phyloP scores from a whole-genome alignment of 2,113 vertebrate species.

The Brachyistius frenatus region DNA sequence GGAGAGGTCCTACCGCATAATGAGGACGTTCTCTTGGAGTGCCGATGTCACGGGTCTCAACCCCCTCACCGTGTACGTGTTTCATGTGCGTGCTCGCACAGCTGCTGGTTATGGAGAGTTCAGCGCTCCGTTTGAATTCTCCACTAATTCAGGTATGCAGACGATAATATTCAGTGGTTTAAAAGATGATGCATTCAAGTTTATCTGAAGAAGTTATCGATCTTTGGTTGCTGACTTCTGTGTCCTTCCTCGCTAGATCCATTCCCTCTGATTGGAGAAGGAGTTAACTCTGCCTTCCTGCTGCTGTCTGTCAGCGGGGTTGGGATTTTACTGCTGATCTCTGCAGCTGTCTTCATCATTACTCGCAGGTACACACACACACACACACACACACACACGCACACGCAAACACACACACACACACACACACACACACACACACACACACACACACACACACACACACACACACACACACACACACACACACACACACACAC shows the following conservation, averaged over 20 bases:
- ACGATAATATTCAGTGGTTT: background rate
- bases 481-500: slow-evolving; percentile 66
- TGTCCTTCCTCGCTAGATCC: slow-evolving; percentile 85
- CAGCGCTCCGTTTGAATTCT: slow-evolving; percentile 94
- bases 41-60: slow-evolving; percentile 95
- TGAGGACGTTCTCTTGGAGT: slow-evolving; percentile 90
- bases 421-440: slow-evolving; percentile 63
- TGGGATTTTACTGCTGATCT: slow-evolving; percentile 94
- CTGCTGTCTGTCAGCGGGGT: slow-evolving; percentile 95
- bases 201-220: background rate
- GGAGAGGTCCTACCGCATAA: slow-evolving; percentile 96
- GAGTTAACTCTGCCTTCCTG: slow-evolving; percentile 94
- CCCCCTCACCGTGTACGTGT: slow-evolving; percentile 95
- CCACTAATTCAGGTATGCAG: slow-evolving; percentile 93
- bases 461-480: slow-evolving; percentile 13
- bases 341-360: slow-evolving; percentile 95
- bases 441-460: slow-evolving; percentile 23
- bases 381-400: slow-evolving; percentile 24
- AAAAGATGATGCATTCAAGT: background rate
- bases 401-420: slow-evolving; percentile 22
- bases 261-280: slow-evolving; percentile 96
- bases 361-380: slow-evolving; percentile 90
- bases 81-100: slow-evolving; percentile 95
- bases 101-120: slow-evolving; percentile 97
- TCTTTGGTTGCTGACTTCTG: slow-evolving; percentile 18